Evolutionary conservation across 2,888 invertebrate genomes (phyloP).

Genomic region (Criorhina ranunculi): DNA sequence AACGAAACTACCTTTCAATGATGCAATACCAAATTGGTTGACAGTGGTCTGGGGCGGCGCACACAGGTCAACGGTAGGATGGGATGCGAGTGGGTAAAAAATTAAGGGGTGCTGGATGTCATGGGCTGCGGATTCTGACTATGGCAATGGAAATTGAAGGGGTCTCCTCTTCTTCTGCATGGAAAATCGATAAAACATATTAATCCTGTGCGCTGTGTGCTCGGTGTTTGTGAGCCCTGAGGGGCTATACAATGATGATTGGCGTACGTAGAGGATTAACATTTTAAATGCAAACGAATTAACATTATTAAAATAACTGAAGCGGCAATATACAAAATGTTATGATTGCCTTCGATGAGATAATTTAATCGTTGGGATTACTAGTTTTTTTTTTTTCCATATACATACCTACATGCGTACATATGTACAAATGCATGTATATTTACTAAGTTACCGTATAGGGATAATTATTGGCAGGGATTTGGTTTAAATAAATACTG

Average conservation of each 20-base stretch:
- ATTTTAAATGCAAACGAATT: slow-evolving; percentile 73
- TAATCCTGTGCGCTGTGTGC: slow-evolving; percentile 54
- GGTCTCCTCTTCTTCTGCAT: slow-evolving; percentile 31
- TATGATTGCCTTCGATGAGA: slow-evolving; percentile 42
- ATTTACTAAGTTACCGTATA: slow-evolving; percentile 19
- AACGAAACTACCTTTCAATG: slow-evolving; percentile 57
- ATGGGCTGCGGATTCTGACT: slow-evolving; percentile 48
- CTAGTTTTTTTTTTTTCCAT: background rate
- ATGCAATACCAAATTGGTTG: slow-evolving; percentile 67
- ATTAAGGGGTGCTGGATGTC: slow-evolving; percentile 4
- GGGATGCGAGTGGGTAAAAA: slow-evolving; percentile 1
- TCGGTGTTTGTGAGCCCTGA: slow-evolving; percentile 21
- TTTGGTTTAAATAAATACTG: slow-evolving; percentile 9
- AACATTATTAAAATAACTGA: slow-evolving; percentile 66
- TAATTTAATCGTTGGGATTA: slow-evolving; percentile 36
- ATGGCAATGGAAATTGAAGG: slow-evolving; percentile 44
- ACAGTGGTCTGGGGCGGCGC: slow-evolving; percentile 17
- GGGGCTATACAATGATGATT: slow-evolving; percentile 71
- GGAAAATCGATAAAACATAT: slow-evolving; percentile 75
- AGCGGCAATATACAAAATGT: slow-evolving; percentile 51
- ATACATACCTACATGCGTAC: no score
- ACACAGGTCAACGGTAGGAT: background rate
- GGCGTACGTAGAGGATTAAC: slow-evolving; percentile 53
- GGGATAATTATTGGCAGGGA: slow-evolving; percentile 3
- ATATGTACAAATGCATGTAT: background rate